These are phyloP conservation scores for Elgaria multicarinata DNA, from an alignment of 2,113 vertebrate species.

Conservation along the genomic window DNA sequence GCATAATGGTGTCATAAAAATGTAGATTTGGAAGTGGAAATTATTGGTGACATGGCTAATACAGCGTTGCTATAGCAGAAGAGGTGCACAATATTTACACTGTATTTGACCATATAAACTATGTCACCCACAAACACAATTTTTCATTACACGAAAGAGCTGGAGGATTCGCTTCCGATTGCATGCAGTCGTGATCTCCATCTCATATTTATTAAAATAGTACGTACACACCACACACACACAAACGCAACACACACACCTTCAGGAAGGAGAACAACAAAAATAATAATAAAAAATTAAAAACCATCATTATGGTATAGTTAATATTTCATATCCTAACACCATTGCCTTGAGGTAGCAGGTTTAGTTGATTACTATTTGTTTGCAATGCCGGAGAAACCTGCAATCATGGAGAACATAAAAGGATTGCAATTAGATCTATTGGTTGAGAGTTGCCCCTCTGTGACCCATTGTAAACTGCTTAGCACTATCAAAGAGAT, in stretches of 20 bases:
- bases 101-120: slow-evolving; percentile 82
- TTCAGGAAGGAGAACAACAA: not conserved
- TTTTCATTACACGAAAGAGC: slow-evolving; percentile 80
- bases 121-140: slow-evolving; percentile 73
- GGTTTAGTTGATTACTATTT: slow-evolving; percentile 91
- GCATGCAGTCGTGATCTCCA: slow-evolving; percentile 54
- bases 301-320: slow-evolving; percentile 84
- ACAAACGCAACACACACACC: not conserved
- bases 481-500: slow-evolving; percentile 87
- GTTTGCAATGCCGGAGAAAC: slow-evolving; percentile 90
- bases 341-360: slow-evolving; percentile 84
- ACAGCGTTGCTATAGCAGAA: slow-evolving; percentile 76
- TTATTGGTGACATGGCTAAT: slow-evolving; percentile 78
- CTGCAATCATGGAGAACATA: slow-evolving; percentile 90
- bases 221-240: not conserved
- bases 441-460: slow-evolving; percentile 90
- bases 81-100: slow-evolving; percentile 81
- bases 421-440: slow-evolving; percentile 93
- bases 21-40: slow-evolving; percentile 74
- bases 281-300: slow-evolving; percentile 75
- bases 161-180: slow-evolving; percentile 75
- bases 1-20: slow-evolving; percentile 77
- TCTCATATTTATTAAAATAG: not conserved
- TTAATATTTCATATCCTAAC: slow-evolving; percentile 86
- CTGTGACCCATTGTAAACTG: slow-evolving; percentile 86